Percentiles rank a stretch among this genome's conserved stretches.
Evolutionary conservation across 2,113 vertebrate genomes (phyloP).

Genomic region (Percina caprodes): DNA sequence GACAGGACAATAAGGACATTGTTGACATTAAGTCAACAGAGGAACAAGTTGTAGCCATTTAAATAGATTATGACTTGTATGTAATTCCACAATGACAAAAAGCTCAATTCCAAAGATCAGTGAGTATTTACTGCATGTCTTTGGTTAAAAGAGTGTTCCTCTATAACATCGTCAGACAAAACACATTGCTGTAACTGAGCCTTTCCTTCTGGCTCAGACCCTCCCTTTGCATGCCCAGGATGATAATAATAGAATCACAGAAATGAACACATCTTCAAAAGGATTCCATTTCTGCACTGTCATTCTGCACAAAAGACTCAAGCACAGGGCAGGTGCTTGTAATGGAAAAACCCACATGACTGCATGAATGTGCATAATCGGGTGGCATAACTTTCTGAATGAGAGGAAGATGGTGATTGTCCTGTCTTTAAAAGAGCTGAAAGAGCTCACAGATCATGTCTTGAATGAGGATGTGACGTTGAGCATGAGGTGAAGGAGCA

Average conservation of each 20-base stretch:
- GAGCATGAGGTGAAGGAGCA: constrained; percentile 10
- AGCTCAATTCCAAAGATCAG: constrained; percentile 29
- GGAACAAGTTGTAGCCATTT: constrained; percentile 27
- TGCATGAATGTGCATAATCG: background rate
- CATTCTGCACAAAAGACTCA: constrained; percentile 33
- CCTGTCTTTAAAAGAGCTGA: constrained; percentile 4
- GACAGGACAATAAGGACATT: constrained; percentile 27
- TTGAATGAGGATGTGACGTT: background rate
- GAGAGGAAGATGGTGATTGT: background rate
- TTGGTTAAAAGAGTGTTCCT: constrained; percentile 38
- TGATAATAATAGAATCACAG: constrained; percentile 69
- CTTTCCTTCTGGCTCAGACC: constrained; percentile 27
- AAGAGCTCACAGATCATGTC: background rate
- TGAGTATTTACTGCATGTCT: constrained; percentile 40
- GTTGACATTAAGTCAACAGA: constrained; percentile 34
- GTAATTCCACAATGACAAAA: constrained; percentile 30
- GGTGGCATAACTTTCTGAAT: constrained; percentile 7
- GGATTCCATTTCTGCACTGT: constrained; percentile 39
- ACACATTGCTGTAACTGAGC: constrained; percentile 49
- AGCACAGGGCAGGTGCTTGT: background rate
- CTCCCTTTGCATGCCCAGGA: constrained; percentile 24
- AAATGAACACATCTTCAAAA: constrained; percentile 61
- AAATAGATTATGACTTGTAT: constrained; percentile 60
- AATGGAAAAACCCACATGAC: constrained; percentile 21
- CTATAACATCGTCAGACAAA: constrained; percentile 18